Evolutionary conservation across 1,140 invertebrate genomes (phyloP), one percentile per base, ranked within the genome.

Genomic region (Heterodera schachtii): DNA sequence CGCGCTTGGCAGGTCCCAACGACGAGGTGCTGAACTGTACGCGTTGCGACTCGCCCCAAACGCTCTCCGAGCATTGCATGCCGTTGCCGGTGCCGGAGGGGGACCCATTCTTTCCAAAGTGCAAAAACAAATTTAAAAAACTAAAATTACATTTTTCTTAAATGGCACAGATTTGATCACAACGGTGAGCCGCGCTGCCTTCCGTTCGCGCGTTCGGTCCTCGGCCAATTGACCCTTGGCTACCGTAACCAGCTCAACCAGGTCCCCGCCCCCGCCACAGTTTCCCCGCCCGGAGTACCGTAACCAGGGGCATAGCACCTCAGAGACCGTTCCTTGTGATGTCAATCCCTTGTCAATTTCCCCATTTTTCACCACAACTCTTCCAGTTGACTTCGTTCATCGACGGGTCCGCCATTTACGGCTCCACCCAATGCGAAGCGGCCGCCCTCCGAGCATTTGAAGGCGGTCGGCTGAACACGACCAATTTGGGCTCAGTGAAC

Each of bases 161-260:
- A 75, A 47, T 73, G 44, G 8, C 21, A 76, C 7, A 76, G 74
- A 67, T 69, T 78, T 73, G 92, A 93, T 6, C 93, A 94, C 0
- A 94, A 93, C 3, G 95, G 95, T 1, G 93, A 93, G 78, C 92
- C 94, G 60, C 92, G 95, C 78, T 97, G 96, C 89, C 94, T 97
- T 90, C 95, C 95, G 8, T 97, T 96, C 86, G 96, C 96, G 92
- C 93, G 96, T 88, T 96, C 95, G 49, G 90, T 97, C 74, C 94
- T 95, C 3, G 95, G 95, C 46, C 95, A 96, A 66, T 43, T 83
- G 31, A 82, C 60, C n/a, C 21, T 81, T 41, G 69, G 83, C 8
- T 70, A 84, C 67, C 74, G 44, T 19, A 83, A 85, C 49, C 80
- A 81, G 19, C 49, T 84, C 7, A 81, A 84, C 19, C 79, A 85